Evolutionary conservation across 23 tunicate genomes (phyloP).

Genomic region (Halocynthia aurantium): DNA sequence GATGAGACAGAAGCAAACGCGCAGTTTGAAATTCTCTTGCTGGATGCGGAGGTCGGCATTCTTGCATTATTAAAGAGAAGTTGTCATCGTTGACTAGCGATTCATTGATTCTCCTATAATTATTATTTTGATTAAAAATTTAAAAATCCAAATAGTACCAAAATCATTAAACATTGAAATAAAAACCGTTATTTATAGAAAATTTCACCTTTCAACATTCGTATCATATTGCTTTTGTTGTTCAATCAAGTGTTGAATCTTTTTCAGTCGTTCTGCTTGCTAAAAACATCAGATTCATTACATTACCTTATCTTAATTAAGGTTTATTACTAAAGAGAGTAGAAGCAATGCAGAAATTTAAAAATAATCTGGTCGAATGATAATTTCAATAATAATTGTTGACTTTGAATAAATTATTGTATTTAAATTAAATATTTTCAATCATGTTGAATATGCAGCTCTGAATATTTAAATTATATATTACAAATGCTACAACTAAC

Average conservation of each 20-base stretch:
- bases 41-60: conserved; percentile 48
- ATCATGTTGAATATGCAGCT: neutral
- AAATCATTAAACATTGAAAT: no score
- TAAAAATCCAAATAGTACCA: no score
- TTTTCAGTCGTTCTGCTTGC: conserved; percentile 61
- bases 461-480: neutral
- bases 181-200: no score
- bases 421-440: no score
- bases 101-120: conserved; percentile 1
- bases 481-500: conserved; percentile 12
- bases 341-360: no score
- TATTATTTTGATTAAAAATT: no score
- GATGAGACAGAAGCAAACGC: conserved; percentile 78
- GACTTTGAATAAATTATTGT: no score
- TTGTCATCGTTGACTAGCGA: conserved; percentile 11
- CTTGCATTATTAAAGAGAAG: conserved; percentile 40
- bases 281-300: neutral
- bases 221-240: conserved; percentile 63
- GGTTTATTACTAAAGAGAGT: no score
- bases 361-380: no score
- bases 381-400: no score
- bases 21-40: conserved; percentile 72
- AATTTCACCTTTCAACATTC: conserved; percentile 41
- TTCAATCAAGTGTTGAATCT: conserved; percentile 50
- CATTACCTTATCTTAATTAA: neutral